phyloP scores from a whole-genome alignment of 2,113 vertebrate genomes.

The Megaceryle torquata region DNA sequence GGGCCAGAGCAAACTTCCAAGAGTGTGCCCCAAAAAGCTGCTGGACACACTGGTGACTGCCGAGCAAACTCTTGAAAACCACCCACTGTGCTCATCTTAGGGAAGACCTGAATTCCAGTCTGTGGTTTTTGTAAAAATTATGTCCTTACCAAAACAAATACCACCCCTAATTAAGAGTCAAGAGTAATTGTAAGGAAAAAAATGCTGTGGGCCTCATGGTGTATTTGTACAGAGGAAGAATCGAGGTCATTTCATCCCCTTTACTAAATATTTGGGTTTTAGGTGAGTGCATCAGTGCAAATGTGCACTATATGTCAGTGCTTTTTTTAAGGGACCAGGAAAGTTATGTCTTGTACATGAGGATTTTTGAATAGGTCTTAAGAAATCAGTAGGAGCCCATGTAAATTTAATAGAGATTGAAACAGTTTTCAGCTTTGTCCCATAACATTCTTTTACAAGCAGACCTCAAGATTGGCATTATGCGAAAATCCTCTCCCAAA shows the following conservation, averaged over 20 bases:
- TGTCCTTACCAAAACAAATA: not conserved
- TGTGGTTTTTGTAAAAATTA: not conserved
- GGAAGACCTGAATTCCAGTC: not conserved
- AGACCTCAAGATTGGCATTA: not conserved
- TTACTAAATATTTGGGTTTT: conserved; percentile 43
- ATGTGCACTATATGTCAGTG: not conserved
- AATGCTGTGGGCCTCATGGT: not conserved
- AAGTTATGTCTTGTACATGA: not conserved
- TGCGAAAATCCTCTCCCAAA: not conserved
- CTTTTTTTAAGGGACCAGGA: not conserved
- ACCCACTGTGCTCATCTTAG: not conserved
- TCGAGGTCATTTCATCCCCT: not conserved
- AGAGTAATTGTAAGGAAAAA: not conserved
- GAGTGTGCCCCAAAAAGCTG: not conserved
- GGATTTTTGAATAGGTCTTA: conserved; percentile 3
- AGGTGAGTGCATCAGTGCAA: not conserved
- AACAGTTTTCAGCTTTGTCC: not conserved
- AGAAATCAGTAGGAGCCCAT: not conserved
- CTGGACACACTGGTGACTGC: not conserved
- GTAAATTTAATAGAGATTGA: not conserved
- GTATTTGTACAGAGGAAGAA: not conserved
- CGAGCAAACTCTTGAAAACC: not conserved
- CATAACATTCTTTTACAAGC: not conserved
- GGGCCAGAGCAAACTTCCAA: not conserved
- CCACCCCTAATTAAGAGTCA: not conserved